Conservation (phyloP, 2,113 vertebrate genomes). For the Phaetusa simplex region DNA sequence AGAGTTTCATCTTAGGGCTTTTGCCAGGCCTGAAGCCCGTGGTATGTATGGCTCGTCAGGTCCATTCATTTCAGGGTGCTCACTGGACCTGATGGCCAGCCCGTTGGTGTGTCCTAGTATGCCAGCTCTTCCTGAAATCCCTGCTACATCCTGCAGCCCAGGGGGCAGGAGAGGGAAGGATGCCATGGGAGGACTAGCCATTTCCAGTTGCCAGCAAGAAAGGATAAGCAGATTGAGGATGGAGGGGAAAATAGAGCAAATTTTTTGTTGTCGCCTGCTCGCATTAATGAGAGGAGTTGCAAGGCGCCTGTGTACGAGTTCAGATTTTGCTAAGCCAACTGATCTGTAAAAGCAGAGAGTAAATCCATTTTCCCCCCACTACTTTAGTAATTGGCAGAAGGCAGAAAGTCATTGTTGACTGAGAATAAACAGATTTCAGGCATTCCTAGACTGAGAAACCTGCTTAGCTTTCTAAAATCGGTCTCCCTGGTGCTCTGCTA, state of each 20-base stretch:
- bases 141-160: background rate
- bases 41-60: background rate
- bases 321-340: conserved; percentile 33
- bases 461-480: conserved; percentile 55
- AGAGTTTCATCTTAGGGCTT: background rate
- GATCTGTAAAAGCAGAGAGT: conserved; percentile 30
- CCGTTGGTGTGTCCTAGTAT: background rate
- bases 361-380: conserved; percentile 26
- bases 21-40: background rate
- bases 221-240: background rate
- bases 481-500: conserved; percentile 50
- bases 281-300: background rate
- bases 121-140: background rate
- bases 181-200: background rate
- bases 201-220: background rate
- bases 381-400: conserved; percentile 52
- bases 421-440: conserved; percentile 68
- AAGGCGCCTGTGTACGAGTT: background rate
- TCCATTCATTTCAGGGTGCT: background rate
- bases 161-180: background rate
- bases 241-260: background rate
- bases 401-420: conserved; percentile 61
- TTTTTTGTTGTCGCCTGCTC: background rate
- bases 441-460: conserved; percentile 59
- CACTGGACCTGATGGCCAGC: background rate